phyloP scores from a whole-genome alignment of 2,113 vertebrate species.

The Prinia subflava region DNA sequence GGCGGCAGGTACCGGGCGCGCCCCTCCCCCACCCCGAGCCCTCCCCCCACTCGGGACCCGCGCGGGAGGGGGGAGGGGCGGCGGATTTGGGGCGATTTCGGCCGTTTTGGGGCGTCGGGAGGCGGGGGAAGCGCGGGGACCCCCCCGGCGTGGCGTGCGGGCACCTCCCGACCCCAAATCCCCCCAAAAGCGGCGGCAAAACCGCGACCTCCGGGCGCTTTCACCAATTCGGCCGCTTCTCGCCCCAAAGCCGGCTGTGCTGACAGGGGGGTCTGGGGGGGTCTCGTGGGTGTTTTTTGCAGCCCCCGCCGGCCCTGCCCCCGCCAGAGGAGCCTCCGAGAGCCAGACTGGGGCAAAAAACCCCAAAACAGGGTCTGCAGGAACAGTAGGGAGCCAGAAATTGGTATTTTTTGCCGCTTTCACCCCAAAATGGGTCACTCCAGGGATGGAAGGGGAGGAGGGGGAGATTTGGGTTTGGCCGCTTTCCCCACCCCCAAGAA shows the following conservation, averaged over 20 bases:
- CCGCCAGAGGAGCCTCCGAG: background rate
- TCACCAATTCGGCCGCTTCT: background rate
- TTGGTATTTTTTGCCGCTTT: constrained; percentile 8
- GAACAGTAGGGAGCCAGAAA: background rate
- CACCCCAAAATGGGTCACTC: background rate
- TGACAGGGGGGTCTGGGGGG: background rate
- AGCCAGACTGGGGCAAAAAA: background rate
- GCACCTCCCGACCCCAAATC: background rate
- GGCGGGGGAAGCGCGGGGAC: background rate
- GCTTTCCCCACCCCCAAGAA: background rate
- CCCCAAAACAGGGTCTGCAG: background rate
- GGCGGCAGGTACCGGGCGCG: background rate
- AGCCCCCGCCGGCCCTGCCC: background rate
- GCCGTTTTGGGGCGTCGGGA: background rate
- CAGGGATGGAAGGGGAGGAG: background rate
- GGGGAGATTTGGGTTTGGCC: background rate
- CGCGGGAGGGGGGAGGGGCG: background rate
- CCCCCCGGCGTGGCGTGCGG: background rate
- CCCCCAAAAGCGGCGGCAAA: background rate
- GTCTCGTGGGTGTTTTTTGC: background rate
- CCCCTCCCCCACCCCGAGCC: background rate
- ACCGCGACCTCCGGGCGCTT: background rate
- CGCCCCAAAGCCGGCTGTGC: accelerated
- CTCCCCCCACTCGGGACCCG: background rate
- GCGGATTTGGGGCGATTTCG: background rate